Evolutionary conservation across 2,888 invertebrate species (phyloP).

Genomic region (Lepetodrilus schrolli): DNA sequence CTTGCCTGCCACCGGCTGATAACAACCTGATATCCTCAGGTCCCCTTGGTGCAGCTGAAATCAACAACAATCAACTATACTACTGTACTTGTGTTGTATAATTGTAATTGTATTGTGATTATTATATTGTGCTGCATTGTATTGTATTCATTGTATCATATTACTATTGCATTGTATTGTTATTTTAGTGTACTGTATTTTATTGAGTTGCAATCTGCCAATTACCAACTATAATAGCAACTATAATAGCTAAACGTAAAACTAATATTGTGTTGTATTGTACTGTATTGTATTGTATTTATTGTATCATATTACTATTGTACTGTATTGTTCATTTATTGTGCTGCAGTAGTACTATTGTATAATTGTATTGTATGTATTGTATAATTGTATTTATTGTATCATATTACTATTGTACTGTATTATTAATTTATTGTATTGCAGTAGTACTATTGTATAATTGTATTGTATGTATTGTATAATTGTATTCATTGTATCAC

Average conservation of each 20-base stretch:
- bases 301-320: background rate
- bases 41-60: slow-evolving; percentile 70
- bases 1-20: slow-evolving; percentile 70
- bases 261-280: background rate
- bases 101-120: background rate
- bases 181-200: background rate
- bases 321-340: background rate
- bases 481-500: background rate
- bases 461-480: background rate
- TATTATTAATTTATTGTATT: background rate
- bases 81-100: background rate
- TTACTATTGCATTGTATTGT: background rate
- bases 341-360: no score
- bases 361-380: background rate
- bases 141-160: background rate
- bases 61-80: background rate
- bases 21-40: slow-evolving; percentile 68
- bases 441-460: background rate
- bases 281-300: background rate
- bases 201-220: no score
- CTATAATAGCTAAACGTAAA: no score
- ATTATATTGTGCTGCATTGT: background rate
- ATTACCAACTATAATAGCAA: no score
- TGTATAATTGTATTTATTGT: background rate
- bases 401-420: background rate